phyloP scores from a whole-genome alignment of 2,888 invertebrate genomes.

The Drosophila limbata region DNA sequence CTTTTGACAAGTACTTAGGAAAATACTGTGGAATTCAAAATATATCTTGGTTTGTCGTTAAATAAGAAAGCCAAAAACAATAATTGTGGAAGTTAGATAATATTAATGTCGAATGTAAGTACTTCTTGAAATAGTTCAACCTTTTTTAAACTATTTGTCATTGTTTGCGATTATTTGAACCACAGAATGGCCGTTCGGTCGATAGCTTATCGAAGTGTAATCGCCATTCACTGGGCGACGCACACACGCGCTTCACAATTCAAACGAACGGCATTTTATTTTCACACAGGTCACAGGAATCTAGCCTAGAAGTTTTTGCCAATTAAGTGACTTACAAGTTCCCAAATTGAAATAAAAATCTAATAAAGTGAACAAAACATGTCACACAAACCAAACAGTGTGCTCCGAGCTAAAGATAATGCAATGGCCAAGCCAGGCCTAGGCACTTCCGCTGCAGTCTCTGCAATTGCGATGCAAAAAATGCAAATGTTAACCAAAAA shows the following conservation, averaged over 20 bases:
- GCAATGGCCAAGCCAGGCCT: conserved; percentile 36
- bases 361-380: conserved; percentile 44
- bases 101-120: no score
- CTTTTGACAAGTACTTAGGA: conserved; percentile 2
- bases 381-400: conserved; percentile 60
- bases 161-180: not conserved
- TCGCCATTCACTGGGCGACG: conserved; percentile 35
- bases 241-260: conserved; percentile 67
- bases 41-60: not conserved
- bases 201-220: not conserved
- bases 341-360: conserved; percentile 10
- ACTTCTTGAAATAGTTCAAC: not conserved
- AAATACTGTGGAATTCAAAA: not conserved
- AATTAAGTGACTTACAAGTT: conserved; percentile 7
- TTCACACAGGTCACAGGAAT: conserved; percentile 45
- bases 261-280: conserved; percentile 81
- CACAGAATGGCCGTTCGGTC: conserved; percentile 1
- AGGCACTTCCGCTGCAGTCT: conserved; percentile 16
- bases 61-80: not conserved
- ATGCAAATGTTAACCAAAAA: conserved; percentile 55
- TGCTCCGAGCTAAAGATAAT: conserved; percentile 70
- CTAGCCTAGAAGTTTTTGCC: conserved; percentile 17
- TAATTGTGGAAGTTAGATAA: not conserved
- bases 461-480: conserved; percentile 47
- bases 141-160: no score